These are phyloP conservation scores for Tethea ocularis DNA, from an alignment of 2,888 invertebrate genomes.

Conservation along the genomic window DNA sequence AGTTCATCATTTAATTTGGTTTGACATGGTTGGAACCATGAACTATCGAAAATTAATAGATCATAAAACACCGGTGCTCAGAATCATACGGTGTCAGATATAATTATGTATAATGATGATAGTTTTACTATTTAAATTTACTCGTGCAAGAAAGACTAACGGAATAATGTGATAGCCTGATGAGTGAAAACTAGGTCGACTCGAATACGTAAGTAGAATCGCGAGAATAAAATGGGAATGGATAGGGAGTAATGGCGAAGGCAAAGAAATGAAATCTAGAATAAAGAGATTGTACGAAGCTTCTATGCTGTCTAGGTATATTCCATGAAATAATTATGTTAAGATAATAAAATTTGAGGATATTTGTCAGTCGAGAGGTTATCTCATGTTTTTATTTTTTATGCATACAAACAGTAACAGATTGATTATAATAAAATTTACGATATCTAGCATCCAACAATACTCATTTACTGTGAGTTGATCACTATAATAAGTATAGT, in stretches of 20 bases:
- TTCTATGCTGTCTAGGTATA: neutral
- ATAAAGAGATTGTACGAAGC: constrained; percentile 33
- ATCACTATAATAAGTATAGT: no score
- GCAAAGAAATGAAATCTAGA: constrained; percentile 39
- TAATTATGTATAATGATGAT: neutral
- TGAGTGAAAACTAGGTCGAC: constrained; percentile 59
- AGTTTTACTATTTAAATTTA: neutral
- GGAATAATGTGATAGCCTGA: constrained; percentile 48
- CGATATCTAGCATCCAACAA: no score
- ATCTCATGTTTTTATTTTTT: no score
- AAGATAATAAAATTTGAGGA: neutral
- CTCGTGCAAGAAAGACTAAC: constrained; percentile 25
- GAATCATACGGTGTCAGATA: no score
- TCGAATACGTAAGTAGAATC: constrained; percentile 42
- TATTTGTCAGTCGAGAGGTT: neutral
- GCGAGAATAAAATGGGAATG: constrained; percentile 54
- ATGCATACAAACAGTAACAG: no score
- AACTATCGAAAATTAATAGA: no score
- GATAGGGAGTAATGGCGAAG: constrained; percentile 42
- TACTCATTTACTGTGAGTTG: no score
- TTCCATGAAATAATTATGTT: neutral
- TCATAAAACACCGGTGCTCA: no score
- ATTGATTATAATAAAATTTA: no score
- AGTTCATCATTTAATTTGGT: no score
- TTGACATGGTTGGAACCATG: no score